Base-by-base conservation (phyloP, 2,113 vertebrate species). In the Gadus macrocephalus region DNA sequence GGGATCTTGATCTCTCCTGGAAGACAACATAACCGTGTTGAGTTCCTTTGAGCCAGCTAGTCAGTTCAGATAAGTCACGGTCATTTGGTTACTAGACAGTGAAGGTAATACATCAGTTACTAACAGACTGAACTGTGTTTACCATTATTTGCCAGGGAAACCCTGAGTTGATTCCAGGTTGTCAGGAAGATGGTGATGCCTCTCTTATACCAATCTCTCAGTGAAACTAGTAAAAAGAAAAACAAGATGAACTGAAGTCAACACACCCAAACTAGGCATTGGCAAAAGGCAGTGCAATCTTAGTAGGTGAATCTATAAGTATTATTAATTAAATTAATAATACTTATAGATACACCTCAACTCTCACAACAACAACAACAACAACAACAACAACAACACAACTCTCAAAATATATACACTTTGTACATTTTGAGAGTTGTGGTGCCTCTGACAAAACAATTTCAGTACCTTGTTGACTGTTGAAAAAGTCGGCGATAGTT, bases 1-100 rank as follows among this genome's bases (percentile, higher is more conserved):
- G 93, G 94, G 15, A 98, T 93, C 78, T 96, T 97, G 69, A 98
- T 93, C 80, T 96, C 95, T 64, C 96, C 96, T 98, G 78, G 71
- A 67, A 1, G 7, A 73, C 19, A 68, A 59, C n/a, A 35, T 35
- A 35, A 35, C 31, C 31, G 4, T 35, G 31, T 5, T 35, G 31
- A 35, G 31, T 2, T 35, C 31, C 31, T 35, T 35, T 35, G 31
- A 35, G 31, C 4, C 31, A 4, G 31, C 31, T 35, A 35, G 31
- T 7, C 31, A 35, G 4, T 35, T 35, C 31, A 35, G 31, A 35
- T 35, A 5, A 35, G 31, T 35, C 31, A 35, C 6, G 31, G 31
- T 5, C 31, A 4, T 35, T 35, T 5, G 31, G 31, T 35, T 35
- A 35, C 31, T 35, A 25, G 25, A 25, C 25, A 20, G 53, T 15